Evolutionary conservation across 1,140 invertebrate genomes (phyloP), one percentile per base, ranked within the genome.

Genomic region (Eriocheir sinensis): DNA sequence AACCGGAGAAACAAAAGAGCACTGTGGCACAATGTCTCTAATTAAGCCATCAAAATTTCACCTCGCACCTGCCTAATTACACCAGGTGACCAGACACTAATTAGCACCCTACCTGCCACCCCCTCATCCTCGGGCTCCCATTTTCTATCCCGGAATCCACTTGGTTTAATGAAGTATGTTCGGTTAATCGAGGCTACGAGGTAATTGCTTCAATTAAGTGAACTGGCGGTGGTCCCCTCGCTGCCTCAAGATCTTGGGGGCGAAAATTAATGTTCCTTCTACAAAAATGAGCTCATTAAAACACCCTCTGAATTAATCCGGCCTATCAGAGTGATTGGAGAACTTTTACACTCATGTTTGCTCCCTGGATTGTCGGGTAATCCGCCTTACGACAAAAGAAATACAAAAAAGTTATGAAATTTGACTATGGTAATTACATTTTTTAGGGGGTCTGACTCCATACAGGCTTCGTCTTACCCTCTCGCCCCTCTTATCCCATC

Each of bases 171-270:
- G 60, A 44, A 53, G 27, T 53, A 41, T 41, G 85, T 93, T 93
- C 86, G 85, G 60, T 89, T 79, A 89, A 93, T 40, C 83, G 38
- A 44, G 48, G 92, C 44, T 41, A 89, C 44, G 32, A 88, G 48
- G 92, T 93, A 93, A 93, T 93, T 93, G 60, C 48, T 88, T 80
- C 92, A 93, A 89, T 93, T 93, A 93, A 93, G 44, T 88, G 92
- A 93, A 93, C 92, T 89, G 92, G 83, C 34, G 27, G 85, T 30
- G 53, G 53, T 32, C 85, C 85, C 53, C 85, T 79, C 44, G n/a
- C 83, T 9, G 15, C 81, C 83, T 48, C 36, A 86, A 34, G 80
- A 53, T 34, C 32, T 48, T 38, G 92, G 32, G 92, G 44, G 32
- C 32, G 83, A 85, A 80, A 88, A 88, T 93, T 93, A 93, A 93